Evolutionary conservation across 2,113 vertebrate genomes (phyloP).

Genomic region (Rhadina sibilatrix): DNA sequence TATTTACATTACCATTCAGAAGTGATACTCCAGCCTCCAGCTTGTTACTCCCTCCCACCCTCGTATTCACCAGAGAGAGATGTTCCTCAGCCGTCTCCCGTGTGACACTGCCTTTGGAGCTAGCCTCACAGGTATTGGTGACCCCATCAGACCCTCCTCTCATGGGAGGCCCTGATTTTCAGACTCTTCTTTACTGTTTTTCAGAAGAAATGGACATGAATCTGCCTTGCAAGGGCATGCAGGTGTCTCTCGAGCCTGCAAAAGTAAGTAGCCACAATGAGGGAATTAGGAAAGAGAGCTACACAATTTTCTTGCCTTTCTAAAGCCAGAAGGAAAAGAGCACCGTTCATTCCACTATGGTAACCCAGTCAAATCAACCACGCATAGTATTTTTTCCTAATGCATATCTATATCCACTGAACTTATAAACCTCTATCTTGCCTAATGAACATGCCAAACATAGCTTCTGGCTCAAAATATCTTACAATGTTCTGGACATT

Average conservation of each 20-base stretch:
- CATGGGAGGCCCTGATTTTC: not conserved
- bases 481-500: not conserved
- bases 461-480: not conserved
- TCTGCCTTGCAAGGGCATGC: not conserved
- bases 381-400: not conserved
- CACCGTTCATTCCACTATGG: not conserved
- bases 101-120: not conserved
- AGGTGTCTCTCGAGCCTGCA: not conserved
- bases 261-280: not conserved
- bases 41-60: not conserved
- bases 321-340: not conserved
- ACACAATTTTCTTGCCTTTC: not conserved
- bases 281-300: not conserved
- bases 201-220: not conserved
- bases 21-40: not conserved
- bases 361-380: not conserved
- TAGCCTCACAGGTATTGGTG: not conserved
- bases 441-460: not conserved
- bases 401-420: not conserved
- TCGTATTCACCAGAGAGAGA: not conserved
- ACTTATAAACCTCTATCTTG: not conserved
- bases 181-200: not conserved
- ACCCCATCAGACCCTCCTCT: not conserved
- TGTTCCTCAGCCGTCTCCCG: not conserved
- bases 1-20: constrained; percentile 7